A percentile compares a stretch with the other conserved stretches of the same genome.
These are phyloP conservation scores for Abrostola triplasia DNA, from an alignment of 2,888 invertebrate species.

Conservation along the genomic window DNA sequence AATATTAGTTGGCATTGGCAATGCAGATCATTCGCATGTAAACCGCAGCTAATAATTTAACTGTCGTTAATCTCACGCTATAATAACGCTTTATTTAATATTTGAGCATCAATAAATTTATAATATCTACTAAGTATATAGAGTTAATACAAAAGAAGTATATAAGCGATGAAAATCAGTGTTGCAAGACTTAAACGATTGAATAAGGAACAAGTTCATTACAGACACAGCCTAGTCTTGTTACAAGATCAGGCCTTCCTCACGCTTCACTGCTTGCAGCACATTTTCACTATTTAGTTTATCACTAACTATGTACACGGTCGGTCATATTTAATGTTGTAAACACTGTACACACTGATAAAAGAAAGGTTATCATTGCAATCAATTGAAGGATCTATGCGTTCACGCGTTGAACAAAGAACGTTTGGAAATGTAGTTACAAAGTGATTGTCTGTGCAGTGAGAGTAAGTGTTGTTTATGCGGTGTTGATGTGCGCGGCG, in stretches of 20 bases:
- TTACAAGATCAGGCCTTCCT: slow-evolving; percentile 63
- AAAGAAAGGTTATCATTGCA: slow-evolving; percentile 55
- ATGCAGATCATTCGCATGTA: slow-evolving; percentile 2
- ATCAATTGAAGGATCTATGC: slow-evolving; percentile 41
- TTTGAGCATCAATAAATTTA: background rate
- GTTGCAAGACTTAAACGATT: slow-evolving; percentile 64
- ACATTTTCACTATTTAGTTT: slow-evolving; percentile 67
- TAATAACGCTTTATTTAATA: background rate
- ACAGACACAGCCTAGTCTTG: slow-evolving; percentile 42
- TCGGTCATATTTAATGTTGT: slow-evolving; percentile 54
- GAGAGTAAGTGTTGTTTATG: slow-evolving; percentile 22
- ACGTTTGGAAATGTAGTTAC: slow-evolving; percentile 47
- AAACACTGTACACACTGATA: slow-evolving; percentile 43
- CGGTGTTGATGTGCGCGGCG: slow-evolving; percentile 25
- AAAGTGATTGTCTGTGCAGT: slow-evolving; percentile 43
- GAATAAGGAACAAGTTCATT: slow-evolving; percentile 64
- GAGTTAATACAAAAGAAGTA: slow-evolving; percentile 18
- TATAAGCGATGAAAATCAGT: slow-evolving; percentile 44
- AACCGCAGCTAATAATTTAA: background rate
- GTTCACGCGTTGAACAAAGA: slow-evolving; percentile 41
- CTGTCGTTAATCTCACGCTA: slow-evolving; percentile 1
- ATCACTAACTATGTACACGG: slow-evolving; percentile 60
- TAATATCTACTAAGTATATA: slow-evolving; percentile 1
- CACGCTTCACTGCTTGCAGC: slow-evolving; percentile 65
- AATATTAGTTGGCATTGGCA: slow-evolving; percentile 1